Conservation (phyloP, 2,888 invertebrate species). For the Drosophila greeni region DNA sequence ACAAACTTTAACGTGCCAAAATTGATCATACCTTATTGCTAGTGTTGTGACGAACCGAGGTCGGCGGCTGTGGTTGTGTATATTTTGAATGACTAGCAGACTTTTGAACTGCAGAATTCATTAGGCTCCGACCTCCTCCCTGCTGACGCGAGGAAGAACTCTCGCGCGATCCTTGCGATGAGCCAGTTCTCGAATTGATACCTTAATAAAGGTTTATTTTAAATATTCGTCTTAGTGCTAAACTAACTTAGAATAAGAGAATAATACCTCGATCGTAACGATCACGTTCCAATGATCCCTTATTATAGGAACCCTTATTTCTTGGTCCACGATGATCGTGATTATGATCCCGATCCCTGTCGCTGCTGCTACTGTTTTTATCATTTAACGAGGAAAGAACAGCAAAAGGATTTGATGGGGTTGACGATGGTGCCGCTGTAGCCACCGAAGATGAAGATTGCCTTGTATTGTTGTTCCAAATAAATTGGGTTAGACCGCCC, state of each 20-base stretch:
- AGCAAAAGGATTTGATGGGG: slow-evolving; percentile 77
- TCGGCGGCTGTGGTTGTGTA: slow-evolving; percentile 67
- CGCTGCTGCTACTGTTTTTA: slow-evolving; percentile 50
- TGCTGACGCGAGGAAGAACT: slow-evolving; percentile 77
- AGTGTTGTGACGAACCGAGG: slow-evolving; percentile 60
- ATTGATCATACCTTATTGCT: slow-evolving; percentile 67
- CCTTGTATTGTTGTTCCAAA: slow-evolving; percentile 64
- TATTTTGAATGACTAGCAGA: slow-evolving; percentile 78
- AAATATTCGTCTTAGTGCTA: not conserved
- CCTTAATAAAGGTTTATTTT: slow-evolving; percentile 46
- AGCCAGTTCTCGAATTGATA: slow-evolving; percentile 81
- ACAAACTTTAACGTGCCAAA: not conserved
- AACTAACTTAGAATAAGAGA: not conserved
- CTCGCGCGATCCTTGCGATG: slow-evolving; percentile 81
- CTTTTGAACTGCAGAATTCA: slow-evolving; percentile 74
- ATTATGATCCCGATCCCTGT: slow-evolving; percentile 63
- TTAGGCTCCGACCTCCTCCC: slow-evolving; percentile 62
- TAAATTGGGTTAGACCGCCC: slow-evolving; percentile 74
- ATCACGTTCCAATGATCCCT: slow-evolving; percentile 77
- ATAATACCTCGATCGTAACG: slow-evolving; percentile 70
- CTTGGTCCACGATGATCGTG: slow-evolving; percentile 74
- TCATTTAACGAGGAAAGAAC: slow-evolving; percentile 71
- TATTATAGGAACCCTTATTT: slow-evolving; percentile 76
- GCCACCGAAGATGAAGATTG: slow-evolving; percentile 50
- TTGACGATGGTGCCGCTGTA: slow-evolving; percentile 58